Conservation (phyloP, 2,888 invertebrate genomes). For the Temnothorax rugatulus region DNA sequence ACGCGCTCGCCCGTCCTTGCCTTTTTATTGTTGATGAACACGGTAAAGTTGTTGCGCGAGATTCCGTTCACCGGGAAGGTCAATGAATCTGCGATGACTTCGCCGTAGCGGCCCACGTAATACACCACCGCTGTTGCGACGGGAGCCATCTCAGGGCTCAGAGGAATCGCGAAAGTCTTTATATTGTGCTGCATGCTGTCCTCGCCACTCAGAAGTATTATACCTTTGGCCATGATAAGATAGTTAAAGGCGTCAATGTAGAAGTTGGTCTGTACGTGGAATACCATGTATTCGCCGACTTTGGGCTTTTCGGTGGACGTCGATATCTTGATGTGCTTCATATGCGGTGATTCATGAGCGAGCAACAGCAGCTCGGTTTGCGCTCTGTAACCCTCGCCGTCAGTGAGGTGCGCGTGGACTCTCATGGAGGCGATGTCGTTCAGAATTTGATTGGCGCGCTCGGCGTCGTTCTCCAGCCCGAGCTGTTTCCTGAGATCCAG, state of each 20-base stretch:
- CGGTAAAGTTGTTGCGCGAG: conserved; percentile 95
- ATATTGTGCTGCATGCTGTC: conserved; percentile 93
- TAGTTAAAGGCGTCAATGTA: conserved; percentile 96
- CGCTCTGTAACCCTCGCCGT: conserved; percentile 90
- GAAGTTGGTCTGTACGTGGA: conserved; percentile 97
- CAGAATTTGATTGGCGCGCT: conserved; percentile 88
- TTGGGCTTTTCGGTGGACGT: conserved; percentile 94
- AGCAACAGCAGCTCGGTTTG: conserved; percentile 91
- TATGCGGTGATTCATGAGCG: conserved; percentile 93
- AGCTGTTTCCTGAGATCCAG: conserved; percentile 91
- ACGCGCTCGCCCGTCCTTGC: conserved; percentile 97
- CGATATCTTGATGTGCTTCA: conserved; percentile 94
- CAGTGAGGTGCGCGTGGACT: conserved; percentile 90
- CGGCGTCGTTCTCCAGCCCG: conserved; percentile 88
- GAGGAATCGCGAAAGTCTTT: conserved; percentile 93
- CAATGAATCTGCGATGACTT: conserved; percentile 96
- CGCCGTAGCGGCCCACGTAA: conserved; percentile 93
- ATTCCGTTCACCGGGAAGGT: conserved; percentile 99
- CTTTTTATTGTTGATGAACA: conserved; percentile 96
- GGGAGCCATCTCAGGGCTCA: conserved; percentile 97
- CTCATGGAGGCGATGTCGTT: conserved; percentile 90
- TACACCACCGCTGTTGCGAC: conserved; percentile 96
- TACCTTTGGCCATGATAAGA: conserved; percentile 96
- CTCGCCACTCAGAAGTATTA: conserved; percentile 94
- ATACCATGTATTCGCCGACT: conserved; percentile 97